Base-by-base conservation (phyloP, 2,797 vertebrate genomes). In the Brotula barbata region DNA sequence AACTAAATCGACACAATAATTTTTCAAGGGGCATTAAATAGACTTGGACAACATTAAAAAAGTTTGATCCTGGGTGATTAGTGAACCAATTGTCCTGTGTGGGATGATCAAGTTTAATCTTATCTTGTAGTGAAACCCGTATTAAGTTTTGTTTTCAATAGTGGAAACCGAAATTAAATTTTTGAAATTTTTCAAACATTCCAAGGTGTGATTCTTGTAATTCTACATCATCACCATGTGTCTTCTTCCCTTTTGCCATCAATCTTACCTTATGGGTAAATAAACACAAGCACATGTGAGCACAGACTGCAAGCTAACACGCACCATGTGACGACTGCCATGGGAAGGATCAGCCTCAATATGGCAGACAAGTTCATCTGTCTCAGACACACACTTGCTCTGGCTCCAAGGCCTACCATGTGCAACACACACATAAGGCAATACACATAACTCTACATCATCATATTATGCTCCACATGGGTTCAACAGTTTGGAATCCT, bases 311-410 rank as follows among this genome's bases (percentile, higher is more conserved):
- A 42, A 47, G 47, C 42, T 17, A 20, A 37, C n/a, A n/a, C n/a
- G 28, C 36, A 43, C 14, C 14, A 16, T 19, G 21, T 16, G 5
- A 6, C 21, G 5, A 37, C 45, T 64, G 51, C 66, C 67, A 53
- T 15, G 41, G 70, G 68, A 75, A 61, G 71, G 15, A 66, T 60
- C 54, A 47, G 74, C 81, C 71, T 83, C 68, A 73, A 70, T 60
- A 49, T 54, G 36, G 50, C 72, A 61, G 63, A 59, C 50, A 44
- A 56, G 44, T 64, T 73, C 58, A 77, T 86, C 64, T 46, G 77
- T 85, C 53, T 72, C 31, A 44, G 28, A 9, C 22, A 13, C 48
- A 53, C 34, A 21, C 13, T 3, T 20, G 25, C 22, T 15, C 44
- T 44, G 21, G 47, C 58, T 64, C 65, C 67, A 80, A 82, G 68